phyloP scores from a whole-genome alignment of 92 coral and sea anemone species.

The Bergia puertoricense region DNA sequence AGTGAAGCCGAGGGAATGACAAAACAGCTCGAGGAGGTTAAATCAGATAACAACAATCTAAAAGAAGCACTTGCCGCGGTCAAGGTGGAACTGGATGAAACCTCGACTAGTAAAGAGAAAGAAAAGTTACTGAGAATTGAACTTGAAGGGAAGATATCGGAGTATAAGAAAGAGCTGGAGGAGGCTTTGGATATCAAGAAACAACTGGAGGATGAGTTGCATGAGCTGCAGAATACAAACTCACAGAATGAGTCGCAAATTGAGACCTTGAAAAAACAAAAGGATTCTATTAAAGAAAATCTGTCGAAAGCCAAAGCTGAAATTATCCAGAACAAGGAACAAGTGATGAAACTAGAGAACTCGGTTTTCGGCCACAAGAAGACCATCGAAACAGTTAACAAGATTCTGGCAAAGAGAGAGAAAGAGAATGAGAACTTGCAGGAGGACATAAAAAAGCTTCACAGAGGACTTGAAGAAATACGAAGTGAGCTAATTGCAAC shows the following conservation, averaged over 20 bases:
- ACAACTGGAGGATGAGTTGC: constrained; percentile 7
- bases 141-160: constrained; percentile 6
- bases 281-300: neutral
- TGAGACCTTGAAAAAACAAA: constrained; percentile 6
- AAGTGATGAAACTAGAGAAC: constrained; percentile 15
- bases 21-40: constrained; percentile 8
- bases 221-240: neutral
- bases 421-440: constrained; percentile 9
- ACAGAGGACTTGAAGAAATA: neutral
- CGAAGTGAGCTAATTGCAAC: neutral
- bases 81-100: neutral
- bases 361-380: constrained; percentile 23
- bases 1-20: constrained; percentile 10
- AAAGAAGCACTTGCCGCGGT: neutral
- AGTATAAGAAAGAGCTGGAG: neutral
- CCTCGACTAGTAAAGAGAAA: neutral
- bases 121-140: neutral
- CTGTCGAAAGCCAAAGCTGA: constrained; percentile 2
- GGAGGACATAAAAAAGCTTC: constrained; percentile 1
- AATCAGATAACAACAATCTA: neutral
- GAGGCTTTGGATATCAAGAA: neutral
- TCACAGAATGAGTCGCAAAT: constrained; percentile 24
- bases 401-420: neutral
- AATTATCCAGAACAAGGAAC: neutral
- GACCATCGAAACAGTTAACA: constrained; percentile 25